Base-by-base conservation (phyloP, 2,888 invertebrate species). In the Tanytarsus gracilentus region DNA sequence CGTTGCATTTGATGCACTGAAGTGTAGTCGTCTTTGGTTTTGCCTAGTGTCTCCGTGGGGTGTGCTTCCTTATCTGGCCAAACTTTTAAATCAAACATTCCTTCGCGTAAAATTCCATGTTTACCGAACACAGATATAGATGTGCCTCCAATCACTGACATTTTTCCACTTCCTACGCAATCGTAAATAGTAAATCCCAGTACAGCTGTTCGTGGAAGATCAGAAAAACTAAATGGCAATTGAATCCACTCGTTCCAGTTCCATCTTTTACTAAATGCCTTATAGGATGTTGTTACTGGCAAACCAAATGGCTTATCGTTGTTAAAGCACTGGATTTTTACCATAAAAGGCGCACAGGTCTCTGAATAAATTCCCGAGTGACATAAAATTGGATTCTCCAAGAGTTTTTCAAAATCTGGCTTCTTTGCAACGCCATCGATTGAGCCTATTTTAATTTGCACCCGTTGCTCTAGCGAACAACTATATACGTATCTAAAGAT, bases 241-340 rank as follows among this genome's bases (percentile, higher is more conserved):
- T 84, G 85, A 29, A 98, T 79, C 96, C 97, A 97, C 75, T 98
- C 96, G 71, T 96, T 97, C 97, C 97, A 98, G 70, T 94, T 92
- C 93, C 94, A 97, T 67, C 96, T 78, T 60, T 86, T 89, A 21
- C 86, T 86, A 69, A 97, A 97, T 1, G 92, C 80, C 73, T 96
- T 97, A 69, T 95, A 95, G 0, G 93, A 85, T 1, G 95, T 94
- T 36, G 85, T 83, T 11, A 93, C 86, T 0, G 95, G 92, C 64
- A 95, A 74, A 14, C 91, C 88, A 2, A 96, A 78, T 0, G 90
- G 85, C 58, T 84, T 79, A 53, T 87, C 87, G 69, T 90, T 86
- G 63, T 88, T 84, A 71, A 82, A 84, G 9, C 95, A 80, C 75
- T 94, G 90, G 66, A 91, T 84, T 1, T 88, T 86, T 8, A 96